Conservation (phyloP, 2,797 vertebrate genomes). For the Urocyon cinereoargenteus region DNA sequence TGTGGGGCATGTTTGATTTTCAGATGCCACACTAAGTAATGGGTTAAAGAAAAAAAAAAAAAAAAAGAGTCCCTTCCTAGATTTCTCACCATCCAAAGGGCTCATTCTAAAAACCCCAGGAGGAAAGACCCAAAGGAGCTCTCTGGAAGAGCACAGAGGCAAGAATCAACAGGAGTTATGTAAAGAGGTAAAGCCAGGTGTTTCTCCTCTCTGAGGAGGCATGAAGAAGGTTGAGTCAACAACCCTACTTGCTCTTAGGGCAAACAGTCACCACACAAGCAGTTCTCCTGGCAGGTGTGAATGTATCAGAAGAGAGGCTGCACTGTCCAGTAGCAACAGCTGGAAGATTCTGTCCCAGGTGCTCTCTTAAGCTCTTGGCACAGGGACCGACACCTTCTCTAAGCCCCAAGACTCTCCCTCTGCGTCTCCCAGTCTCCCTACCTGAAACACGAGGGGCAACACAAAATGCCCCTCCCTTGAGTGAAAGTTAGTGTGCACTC, state of each 20-base stretch:
- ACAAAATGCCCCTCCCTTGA: not conserved
- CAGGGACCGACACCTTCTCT: not conserved
- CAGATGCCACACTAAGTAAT: not conserved
- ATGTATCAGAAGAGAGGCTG: not conserved
- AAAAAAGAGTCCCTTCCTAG: not conserved
- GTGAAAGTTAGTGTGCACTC: not conserved
- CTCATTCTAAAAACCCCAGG: constrained; percentile 48
- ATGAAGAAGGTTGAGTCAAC: constrained; percentile 67
- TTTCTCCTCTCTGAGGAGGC: constrained; percentile 45
- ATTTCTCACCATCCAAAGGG: not conserved
- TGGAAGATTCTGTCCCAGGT: not conserved
- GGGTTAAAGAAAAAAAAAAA: constrained; percentile 5
- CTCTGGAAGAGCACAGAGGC: constrained; percentile 26
- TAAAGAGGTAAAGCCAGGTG: constrained; percentile 51
- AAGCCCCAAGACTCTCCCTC: not conserved
- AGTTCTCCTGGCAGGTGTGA: not conserved
- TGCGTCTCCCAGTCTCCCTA: not conserved
- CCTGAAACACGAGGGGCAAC: not conserved
- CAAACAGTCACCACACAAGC: not conserved
- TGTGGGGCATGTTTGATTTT: not conserved
- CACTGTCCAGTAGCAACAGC: not conserved
- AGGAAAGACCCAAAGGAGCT: not conserved
- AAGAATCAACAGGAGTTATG: constrained; percentile 68
- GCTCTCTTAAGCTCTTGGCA: not conserved
- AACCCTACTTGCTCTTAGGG: constrained; percentile 48